Conservation (phyloP, 2,113 vertebrate genomes). For the Xiphias gladius region DNA sequence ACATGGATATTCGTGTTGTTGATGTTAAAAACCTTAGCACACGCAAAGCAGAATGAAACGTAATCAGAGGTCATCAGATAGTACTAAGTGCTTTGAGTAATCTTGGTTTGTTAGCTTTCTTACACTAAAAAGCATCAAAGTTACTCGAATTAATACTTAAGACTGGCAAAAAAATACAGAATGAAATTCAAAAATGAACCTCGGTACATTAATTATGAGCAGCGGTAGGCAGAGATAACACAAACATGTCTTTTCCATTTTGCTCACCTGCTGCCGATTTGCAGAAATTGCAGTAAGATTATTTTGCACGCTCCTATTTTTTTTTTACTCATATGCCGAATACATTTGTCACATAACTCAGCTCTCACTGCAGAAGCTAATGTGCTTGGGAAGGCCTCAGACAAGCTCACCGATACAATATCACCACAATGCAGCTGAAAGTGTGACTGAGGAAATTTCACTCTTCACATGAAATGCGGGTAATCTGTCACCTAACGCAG, state of each 20-base stretch:
- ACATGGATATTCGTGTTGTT: neutral
- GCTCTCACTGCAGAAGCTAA: neutral
- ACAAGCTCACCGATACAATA: neutral
- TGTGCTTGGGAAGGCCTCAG: constrained; percentile 10
- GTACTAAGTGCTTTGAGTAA: neutral
- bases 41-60: neutral
- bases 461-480: constrained; percentile 19
- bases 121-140: neutral
- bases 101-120: neutral
- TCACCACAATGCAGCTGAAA: neutral
- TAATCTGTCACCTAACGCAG: constrained; percentile 22
- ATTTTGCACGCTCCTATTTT: neutral
- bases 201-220: neutral
- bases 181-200: neutral
- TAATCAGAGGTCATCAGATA: neutral
- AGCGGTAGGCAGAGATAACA: neutral
- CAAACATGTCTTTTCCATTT: neutral
- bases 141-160: neutral
- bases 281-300: constrained; percentile 2
- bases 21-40: neutral
- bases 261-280: constrained; percentile 18
- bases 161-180: neutral
- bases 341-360: neutral
- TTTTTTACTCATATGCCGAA: neutral
- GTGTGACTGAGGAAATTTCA: constrained; percentile 12